Conservation (phyloP, 2,888 invertebrate genomes). For the Acanthococcus lagerstroemiae region DNA sequence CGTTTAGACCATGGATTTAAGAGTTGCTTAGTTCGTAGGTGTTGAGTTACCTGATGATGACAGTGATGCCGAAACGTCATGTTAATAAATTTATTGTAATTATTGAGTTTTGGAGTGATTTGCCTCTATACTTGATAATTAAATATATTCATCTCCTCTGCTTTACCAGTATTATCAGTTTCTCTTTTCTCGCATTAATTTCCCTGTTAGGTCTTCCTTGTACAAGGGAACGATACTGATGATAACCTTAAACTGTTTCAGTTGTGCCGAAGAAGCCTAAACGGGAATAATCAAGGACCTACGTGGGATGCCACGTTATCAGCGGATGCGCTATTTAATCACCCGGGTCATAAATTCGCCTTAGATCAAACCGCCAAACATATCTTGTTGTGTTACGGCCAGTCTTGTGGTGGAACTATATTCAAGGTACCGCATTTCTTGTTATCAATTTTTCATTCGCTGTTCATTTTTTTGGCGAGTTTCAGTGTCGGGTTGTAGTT, state of each 20-base stretch:
- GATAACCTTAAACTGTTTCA: not conserved
- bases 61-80: no score
- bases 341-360: conserved; percentile 44
- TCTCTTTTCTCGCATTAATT: no score
- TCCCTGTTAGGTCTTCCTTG: not conserved
- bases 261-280: conserved; percentile 42
- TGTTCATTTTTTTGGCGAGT: not conserved
- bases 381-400: conserved; percentile 43
- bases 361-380: conserved; percentile 44
- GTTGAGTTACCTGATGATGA: no score
- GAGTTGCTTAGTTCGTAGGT: no score
- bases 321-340: conserved; percentile 38
- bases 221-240: not conserved
- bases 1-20: no score
- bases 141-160: no score
- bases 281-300: conserved; percentile 39
- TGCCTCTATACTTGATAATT: no score
- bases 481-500: not conserved
- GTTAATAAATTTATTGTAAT: no score
- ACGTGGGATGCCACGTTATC: conserved; percentile 41
- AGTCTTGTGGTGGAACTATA: conserved; percentile 42
- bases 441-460: not conserved
- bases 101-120: no score
- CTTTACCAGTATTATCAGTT: no score
- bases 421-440: conserved; percentile 40